Base-by-base conservation (phyloP, 2,797 vertebrate species). In the Eutrigla gurnardus region DNA sequence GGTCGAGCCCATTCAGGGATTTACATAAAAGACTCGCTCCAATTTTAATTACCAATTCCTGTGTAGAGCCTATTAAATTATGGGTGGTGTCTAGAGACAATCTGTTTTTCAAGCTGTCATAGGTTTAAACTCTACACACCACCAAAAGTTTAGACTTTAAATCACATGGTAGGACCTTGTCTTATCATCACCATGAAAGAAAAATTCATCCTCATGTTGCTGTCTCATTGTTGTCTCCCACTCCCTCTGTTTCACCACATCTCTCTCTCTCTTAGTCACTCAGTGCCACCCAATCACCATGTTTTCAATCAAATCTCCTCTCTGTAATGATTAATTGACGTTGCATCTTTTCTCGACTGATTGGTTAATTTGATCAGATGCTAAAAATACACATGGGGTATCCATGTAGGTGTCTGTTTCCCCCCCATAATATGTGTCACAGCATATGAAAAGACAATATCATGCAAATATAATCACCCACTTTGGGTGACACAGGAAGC, bases 21-120 rank as follows among this genome's bases (percentile, higher is more conserved):
- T 88, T 84, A 81, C 84, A 86, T 77, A 90, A 88, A 72, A 82
- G 89, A 77, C 78, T 83, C 67, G 84, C 76, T 73, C 82, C 88
- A 84, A 90, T 92, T 92, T 90, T 88, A 93, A 93, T 93, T 87
- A 91, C 84, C 70, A 60, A 84, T 81, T 87, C 67, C 83, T 78
- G 67, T 65, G 47, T 70, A 43, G 65, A 70, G 78, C 76, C 73
- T 75, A 77, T 89, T 85, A 83, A 93, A 90, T 85, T 65, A 87
- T 81, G 75, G 77, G 67, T 81, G 55, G 53, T 70, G 66, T 69
- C 46, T 42, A 6, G 67, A 59, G 70, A 79, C 80, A 45, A 65
- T 80, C 61, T 73, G 70, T 80, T 65, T 25, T 87, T 71, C 53
- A 76, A 75, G 71, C 58, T 36, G 67, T 57, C 53, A n/a, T 35